Percentiles rank a stretch among this genome's conserved stretches.
These are phyloP conservation scores for zebrafish (Danio rerio) DNA, from an alignment of 2,113 vertebrate species.

Conservation along the genomic window DNA sequence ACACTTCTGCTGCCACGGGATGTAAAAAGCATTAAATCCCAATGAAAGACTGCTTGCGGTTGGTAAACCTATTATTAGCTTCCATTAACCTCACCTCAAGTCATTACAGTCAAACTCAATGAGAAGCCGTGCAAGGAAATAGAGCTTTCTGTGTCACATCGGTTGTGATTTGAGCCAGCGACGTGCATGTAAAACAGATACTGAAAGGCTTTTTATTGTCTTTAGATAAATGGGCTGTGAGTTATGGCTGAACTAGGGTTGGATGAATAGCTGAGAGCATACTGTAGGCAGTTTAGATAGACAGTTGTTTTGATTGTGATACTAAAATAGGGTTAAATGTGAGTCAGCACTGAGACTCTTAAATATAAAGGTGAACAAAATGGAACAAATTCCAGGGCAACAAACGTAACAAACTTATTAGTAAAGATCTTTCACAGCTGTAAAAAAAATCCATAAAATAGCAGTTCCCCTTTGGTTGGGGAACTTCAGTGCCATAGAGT, in stretches of 20 bases:
- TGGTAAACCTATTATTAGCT: slow-evolving; percentile 41
- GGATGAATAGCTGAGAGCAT: background rate
- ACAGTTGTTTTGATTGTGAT: background rate
- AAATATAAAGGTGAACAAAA: background rate
- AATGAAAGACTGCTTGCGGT: slow-evolving; percentile 13
- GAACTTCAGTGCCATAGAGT: no score
- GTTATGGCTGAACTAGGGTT: background rate
- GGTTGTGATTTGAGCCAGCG: slow-evolving; percentile 8
- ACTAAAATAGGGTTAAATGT: background rate
- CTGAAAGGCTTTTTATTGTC: background rate
- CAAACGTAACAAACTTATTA: no score
- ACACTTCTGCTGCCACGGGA: slow-evolving; percentile 54
- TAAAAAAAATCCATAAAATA: no score
- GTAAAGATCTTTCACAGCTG: no score
- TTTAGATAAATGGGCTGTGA: slow-evolving; percentile 8
- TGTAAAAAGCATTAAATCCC: slow-evolving; percentile 40
- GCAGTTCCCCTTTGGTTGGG: no score
- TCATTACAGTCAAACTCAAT: slow-evolving; percentile 36
- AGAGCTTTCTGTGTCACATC: slow-evolving; percentile 3
- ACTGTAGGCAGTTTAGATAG: background rate
- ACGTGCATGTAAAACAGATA: slow-evolving; percentile 21
- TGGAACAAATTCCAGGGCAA: background rate
- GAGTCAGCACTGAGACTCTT: background rate
- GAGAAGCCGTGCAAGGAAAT: background rate
- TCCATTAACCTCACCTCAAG: slow-evolving; percentile 38